phyloP scores from a whole-genome alignment of 2,888 invertebrate species.

The Cheiracanthium punctorium region DNA sequence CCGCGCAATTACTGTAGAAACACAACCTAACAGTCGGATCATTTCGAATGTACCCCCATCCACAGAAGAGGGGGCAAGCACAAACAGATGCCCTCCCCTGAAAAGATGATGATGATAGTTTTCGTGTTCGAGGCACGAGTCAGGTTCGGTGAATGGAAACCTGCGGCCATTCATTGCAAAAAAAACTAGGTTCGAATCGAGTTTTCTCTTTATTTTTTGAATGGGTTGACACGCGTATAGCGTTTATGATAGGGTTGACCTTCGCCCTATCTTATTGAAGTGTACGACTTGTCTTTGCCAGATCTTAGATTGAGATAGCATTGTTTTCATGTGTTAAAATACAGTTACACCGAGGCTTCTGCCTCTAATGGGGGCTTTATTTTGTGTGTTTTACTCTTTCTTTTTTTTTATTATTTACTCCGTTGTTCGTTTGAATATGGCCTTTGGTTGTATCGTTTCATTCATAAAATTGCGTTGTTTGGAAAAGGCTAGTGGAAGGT shows the following conservation, averaged over 20 bases:
- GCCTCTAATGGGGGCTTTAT: background rate
- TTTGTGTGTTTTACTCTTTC: background rate
- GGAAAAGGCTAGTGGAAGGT: background rate
- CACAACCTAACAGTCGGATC: slow-evolving; percentile 43
- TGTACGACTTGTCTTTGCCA: slow-evolving; percentile 20
- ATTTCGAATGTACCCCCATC: slow-evolving; percentile 10
- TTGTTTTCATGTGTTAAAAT: slow-evolving; percentile 52
- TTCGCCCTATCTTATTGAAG: slow-evolving; percentile 46
- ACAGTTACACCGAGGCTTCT: background rate
- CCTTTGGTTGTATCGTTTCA: slow-evolving; percentile 12
- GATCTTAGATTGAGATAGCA: slow-evolving; percentile 29
- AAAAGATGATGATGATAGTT: slow-evolving; percentile 26
- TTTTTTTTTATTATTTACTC: too few relatives aligned
- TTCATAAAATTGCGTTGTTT: background rate
- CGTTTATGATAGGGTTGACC: slow-evolving; percentile 59
- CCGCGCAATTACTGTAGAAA: slow-evolving; percentile 19
- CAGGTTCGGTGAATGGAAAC: slow-evolving; percentile 26
- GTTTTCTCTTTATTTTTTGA: background rate
- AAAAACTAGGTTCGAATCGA: background rate
- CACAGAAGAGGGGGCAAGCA: slow-evolving; percentile 1
- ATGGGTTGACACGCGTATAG: slow-evolving; percentile 59
- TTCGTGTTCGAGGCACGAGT: slow-evolving; percentile 16
- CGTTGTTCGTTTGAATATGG: background rate
- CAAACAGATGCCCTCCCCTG: slow-evolving; percentile 21
- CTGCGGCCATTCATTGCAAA: slow-evolving; percentile 21